Base-by-base conservation (phyloP, 53 echinoderm and acorn worm genomes). In the Zoroaster sp. region DNA sequence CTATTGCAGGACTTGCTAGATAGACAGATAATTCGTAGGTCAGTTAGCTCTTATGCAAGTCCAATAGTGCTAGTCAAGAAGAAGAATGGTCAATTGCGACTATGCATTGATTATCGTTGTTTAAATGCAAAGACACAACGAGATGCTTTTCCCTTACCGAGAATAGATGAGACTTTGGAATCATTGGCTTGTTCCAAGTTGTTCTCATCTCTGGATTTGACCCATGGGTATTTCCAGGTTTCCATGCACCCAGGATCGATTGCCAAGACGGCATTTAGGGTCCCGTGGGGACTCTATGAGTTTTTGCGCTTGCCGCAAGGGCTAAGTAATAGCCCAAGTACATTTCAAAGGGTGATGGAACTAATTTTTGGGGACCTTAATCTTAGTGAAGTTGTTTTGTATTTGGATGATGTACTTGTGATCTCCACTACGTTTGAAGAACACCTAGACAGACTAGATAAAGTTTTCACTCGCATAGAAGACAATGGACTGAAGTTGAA, bases 281-380 rank as follows among this genome's bases (percentile, higher is more conserved):
- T 87, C 5, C 92, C 94, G 0, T 94, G 94, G 37, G 96, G 96
- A 8, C 69, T 96, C 75, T 96, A 90, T 45, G 92, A 94, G 72
- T 92, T 89, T 37, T 13, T 69, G 0, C 70, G 92, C 1, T 76
- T 94, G 76, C 96, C 90, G 1, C 92, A 94, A 40, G 93, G 93
- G 0, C 59, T 93, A 1, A 78, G 63, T 4, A 96, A 94, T 55
- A 94, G 92, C 35, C 94, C 86, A 7, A 80, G 89, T 14, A 93
- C 96, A 25, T 96, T 92, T 47, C 92, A 92, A 91, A 6, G 91
- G 12, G 45, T 96, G 2, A 96, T 96, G 96, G 96, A 96, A 40
- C 14, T 37, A 15, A 88, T 75, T 0, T 88, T 94, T 79, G 88
- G 92, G 3, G 92, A 96, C 35, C 69, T 93, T 53, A 95, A 95